Base-by-base conservation (phyloP, 2,888 invertebrate species). In the Cryptocephalus primarius region DNA sequence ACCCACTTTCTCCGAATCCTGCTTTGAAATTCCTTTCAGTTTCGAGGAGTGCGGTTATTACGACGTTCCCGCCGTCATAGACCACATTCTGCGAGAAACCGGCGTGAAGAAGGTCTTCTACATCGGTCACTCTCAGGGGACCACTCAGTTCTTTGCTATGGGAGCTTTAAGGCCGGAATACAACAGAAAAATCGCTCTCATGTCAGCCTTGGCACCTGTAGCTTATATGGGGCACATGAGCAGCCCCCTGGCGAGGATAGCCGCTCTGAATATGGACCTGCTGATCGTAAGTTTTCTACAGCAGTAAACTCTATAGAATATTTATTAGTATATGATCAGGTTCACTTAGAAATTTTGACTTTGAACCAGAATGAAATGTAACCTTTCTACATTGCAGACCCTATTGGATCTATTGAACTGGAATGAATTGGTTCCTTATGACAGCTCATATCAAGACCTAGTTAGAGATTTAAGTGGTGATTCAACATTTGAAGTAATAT, bases 51-150 rank as follows among this genome's bases (percentile, higher is more conserved):
- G 89, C 65, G 85, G 82, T 1, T 66, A 75, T 45, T 76, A 72
- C 52, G 91, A 92, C 65, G 61, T 90, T 38, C 87, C 89, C 0
- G 78, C 84, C 0, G 82, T 81, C 71, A 80, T 92, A 42, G 82
- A 90, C 61, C 77, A 80, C 58, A 72, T 80, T 12, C 66, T 82
- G 1, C 54, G 60, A 0, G 41, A 53, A 1, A 82, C 86, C 0
- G 74, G 75, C 0, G 69, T 74, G 12, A 51, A 73, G 1, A 70
- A 40, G 40, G 58, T 90, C 0, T 80, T 82, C 55, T 89, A 87
- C 61, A 68, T 86, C 1, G 90, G 88, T 0, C 85, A 88, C 40
- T 54, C 54, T 14, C 48, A 55, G 55, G 88, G 87, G 4, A 78
- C 81, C 0, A 80, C 81, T 1, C 58, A 71, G 1, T 82, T 81